phyloP scores from a whole-genome alignment of 2,113 vertebrate species.

The Chascanopsetta lugubris region DNA sequence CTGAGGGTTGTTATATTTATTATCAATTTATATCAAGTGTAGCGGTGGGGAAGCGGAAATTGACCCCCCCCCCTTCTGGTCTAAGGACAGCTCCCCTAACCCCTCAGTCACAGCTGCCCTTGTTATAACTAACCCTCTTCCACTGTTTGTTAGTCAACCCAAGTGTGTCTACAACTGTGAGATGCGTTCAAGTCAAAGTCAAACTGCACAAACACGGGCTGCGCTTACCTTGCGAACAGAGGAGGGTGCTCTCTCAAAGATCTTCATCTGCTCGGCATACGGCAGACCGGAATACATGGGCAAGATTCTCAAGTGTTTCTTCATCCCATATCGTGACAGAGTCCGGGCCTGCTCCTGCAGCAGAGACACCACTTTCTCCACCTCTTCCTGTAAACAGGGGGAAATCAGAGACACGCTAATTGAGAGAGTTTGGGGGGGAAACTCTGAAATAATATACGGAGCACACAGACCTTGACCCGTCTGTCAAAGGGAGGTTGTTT shows the following conservation, averaged over 20 bases:
- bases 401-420: not conserved
- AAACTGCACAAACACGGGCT: not conserved
- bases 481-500: not conserved
- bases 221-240: slow-evolving; percentile 91
- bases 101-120: no score
- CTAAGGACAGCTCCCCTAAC: no score
- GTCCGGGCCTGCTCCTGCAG: slow-evolving; percentile 92
- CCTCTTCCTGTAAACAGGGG: slow-evolving; percentile 87
- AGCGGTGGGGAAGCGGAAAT: no score
- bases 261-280: slow-evolving; percentile 93
- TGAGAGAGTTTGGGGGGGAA: not conserved
- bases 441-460: not conserved
- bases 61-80: no score
- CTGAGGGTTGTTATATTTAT: no score
- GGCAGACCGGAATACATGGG: slow-evolving; percentile 97
- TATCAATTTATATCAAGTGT: no score
- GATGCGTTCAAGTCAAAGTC: no score
- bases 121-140: no score
- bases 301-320: slow-evolving; percentile 91
- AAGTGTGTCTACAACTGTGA: no score
- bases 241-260: slow-evolving; percentile 90
- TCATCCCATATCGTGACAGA: slow-evolving; percentile 91
- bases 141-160: no score
- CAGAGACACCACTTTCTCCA: slow-evolving; percentile 93
- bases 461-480: not conserved